A percentile compares a stretch with the other conserved stretches of the same genome.
These are phyloP conservation scores for Drosophila burlai DNA, from an alignment of 1,140 invertebrate genomes.

Conservation along the genomic window DNA sequence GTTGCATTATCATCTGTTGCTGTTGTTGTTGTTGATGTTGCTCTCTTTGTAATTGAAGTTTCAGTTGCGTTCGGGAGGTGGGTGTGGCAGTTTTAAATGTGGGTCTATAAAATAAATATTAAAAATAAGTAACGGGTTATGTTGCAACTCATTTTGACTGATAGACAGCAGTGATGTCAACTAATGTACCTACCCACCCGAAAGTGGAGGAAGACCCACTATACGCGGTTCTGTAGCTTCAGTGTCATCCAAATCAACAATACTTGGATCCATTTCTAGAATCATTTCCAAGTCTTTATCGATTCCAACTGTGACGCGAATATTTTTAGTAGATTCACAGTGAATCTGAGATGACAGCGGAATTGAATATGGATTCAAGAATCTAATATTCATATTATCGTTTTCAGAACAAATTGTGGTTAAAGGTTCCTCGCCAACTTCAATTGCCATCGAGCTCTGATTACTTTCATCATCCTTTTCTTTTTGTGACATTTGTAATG, in stretches of 20 bases:
- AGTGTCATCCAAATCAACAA: constrained; percentile 86
- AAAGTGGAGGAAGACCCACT: constrained; percentile 78
- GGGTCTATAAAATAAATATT: constrained; percentile 86
- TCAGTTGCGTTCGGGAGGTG: constrained; percentile 93
- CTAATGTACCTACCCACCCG: constrained; percentile 80
- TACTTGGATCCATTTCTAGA: constrained; percentile 88
- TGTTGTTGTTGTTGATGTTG: constrained; percentile 89
- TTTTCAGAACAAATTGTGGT: constrained; percentile 39
- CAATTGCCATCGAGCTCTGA: constrained; percentile 25
- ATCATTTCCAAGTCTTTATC: constrained; percentile 88
- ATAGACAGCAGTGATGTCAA: background rate
- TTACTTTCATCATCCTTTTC: background rate
- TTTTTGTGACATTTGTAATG: constrained; percentile 62
- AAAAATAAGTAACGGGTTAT: background rate
- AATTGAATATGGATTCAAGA: background rate
- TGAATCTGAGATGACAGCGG: background rate
- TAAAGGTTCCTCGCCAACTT: constrained; percentile 67
- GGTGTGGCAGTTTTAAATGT: constrained; percentile 92
- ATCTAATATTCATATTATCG: constrained; percentile 24
- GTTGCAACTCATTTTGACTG: background rate
- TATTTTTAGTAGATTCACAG: constrained; percentile 60
- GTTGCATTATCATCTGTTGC: constrained; percentile 87
- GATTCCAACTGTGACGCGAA: constrained; percentile 87
- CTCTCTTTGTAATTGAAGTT: constrained; percentile 94
- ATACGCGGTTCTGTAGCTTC: constrained; percentile 60